phyloP scores from a whole-genome alignment of 1,140 invertebrate species.

The Teleogryllus occipitalis region DNA sequence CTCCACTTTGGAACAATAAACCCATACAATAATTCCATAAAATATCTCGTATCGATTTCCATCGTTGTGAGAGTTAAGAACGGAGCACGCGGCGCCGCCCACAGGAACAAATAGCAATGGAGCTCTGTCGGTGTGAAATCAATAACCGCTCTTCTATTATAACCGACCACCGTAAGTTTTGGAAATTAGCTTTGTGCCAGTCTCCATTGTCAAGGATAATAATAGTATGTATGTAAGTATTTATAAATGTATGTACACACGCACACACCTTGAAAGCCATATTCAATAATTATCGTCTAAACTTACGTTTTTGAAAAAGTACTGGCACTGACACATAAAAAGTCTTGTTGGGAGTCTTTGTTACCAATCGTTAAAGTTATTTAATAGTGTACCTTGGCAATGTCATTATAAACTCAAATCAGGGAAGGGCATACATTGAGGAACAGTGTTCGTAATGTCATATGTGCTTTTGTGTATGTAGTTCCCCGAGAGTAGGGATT shows the following conservation, averaged over 20 bases:
- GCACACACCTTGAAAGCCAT: conserved; percentile 14
- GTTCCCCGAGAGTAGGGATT: conserved; percentile 19
- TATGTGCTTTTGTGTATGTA: conserved; percentile 24
- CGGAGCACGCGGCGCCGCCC: background rate
- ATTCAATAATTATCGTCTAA: conserved; percentile 12
- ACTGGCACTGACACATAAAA: conserved; percentile 21
- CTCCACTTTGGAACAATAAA: conserved; percentile 10
- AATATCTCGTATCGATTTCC: background rate
- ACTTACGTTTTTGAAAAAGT: conserved; percentile 15
- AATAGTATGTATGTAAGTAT: background rate
- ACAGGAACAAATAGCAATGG: background rate
- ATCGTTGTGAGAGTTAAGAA: background rate
- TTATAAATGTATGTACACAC: conserved; percentile 8
- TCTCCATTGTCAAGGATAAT: background rate
- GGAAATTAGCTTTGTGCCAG: conserved; percentile 12
- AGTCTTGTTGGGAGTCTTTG: conserved; percentile 13
- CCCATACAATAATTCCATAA: background rate
- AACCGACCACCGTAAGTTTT: background rate
- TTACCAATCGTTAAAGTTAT: conserved; percentile 4
- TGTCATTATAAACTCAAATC: conserved; percentile 19
- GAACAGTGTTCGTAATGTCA: conserved; percentile 23
- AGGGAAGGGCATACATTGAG: conserved; percentile 24
- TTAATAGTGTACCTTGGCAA: conserved; percentile 15
- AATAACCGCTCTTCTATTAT: background rate
- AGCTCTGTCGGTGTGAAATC: background rate